Base-by-base conservation (phyloP, 2,113 vertebrate species). In the Alouatta palliata region DNA sequence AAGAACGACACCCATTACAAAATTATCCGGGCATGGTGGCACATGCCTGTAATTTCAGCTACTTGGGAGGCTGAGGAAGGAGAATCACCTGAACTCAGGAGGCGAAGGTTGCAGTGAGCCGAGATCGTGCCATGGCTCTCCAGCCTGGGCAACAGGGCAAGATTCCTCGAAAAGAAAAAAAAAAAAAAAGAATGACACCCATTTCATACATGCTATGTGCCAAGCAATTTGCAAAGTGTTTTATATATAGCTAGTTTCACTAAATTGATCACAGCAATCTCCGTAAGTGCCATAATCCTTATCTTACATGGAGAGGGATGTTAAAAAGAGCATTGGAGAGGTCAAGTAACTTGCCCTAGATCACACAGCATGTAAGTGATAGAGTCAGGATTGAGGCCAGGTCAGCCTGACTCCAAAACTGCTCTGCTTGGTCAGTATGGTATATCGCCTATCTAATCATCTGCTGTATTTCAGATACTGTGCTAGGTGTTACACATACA, bases 221-320 rank as follows among this genome's bases (percentile, higher is more conserved):
- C 70, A 93, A 21, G 86, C 37, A 81, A 76, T 90, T 58, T 93
- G 90, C 66, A 80, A 97, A 82, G 43, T 79, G 14, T 52, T 87
- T 94, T 91, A 95, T 17, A 87, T 77, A 79, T 40, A 45, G 16
- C 30, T 47, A 64, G 58, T 79, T 77, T 90, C 12, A 6, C 49
- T 83, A 56, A 90, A 90, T 82, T n/a, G 6, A 49, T 82, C 86
- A 90, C 16, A 81, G 81, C 20, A 90, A 93, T 81, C 35, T 52
- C 61, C 30, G 52, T 68, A 86, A 68, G 4, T 49, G 35, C 2
- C 87, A 86, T 61, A 73, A 66, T 23, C 52, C 17, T 91, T 94
- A 76, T 76, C 96, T 81, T 80, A 93, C 30, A 89, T 27, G 58
- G 27, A 94, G 45, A 80, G 30, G 35, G 32, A 19, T 19, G 20